Percentiles rank a stretch among this genome's conserved stretches.
phyloP scores from a whole-genome alignment of 1,140 invertebrate genomes.

The Araneus ventricosus region DNA sequence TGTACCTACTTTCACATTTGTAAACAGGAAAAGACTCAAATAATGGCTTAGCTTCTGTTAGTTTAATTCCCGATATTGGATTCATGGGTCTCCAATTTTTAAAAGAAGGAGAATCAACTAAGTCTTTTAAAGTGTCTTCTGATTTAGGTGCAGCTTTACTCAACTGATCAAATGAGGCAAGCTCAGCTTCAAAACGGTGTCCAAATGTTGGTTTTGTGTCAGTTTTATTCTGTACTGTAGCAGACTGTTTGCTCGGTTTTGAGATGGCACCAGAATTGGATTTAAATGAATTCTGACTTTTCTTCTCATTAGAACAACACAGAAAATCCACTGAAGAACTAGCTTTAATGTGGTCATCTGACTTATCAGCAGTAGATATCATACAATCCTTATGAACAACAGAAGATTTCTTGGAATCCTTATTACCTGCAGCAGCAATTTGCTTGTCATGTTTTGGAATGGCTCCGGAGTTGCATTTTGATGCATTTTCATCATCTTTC shows the following conservation, averaged over 20 bases:
- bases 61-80: neutral
- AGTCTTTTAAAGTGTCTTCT: neutral
- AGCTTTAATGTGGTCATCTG: too few species aligned
- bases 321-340: neutral
- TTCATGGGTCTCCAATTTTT: slow-evolving; percentile 9
- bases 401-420: too few species aligned
- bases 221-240: neutral
- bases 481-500: too few species aligned
- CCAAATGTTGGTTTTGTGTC: neutral
- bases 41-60: slow-evolving; percentile 65
- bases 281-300: neutral
- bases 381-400: too few species aligned
- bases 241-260: neutral
- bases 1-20: neutral
- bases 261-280: neutral
- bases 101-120: slow-evolving; percentile 64
- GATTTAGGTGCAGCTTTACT: neutral
- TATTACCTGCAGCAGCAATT: too few species aligned
- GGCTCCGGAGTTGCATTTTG: too few species aligned
- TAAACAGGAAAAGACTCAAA: neutral
- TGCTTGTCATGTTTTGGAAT: too few species aligned
- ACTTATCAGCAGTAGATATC: too few species aligned
- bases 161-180: slow-evolving; percentile 54
- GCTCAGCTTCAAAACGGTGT: neutral
- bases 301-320: too few species aligned